A percentile compares a stretch with the other conserved stretches of the same genome.
phyloP scores from a whole-genome alignment of 1,140 invertebrate genomes.

The Leptopilina boulardi region DNA sequence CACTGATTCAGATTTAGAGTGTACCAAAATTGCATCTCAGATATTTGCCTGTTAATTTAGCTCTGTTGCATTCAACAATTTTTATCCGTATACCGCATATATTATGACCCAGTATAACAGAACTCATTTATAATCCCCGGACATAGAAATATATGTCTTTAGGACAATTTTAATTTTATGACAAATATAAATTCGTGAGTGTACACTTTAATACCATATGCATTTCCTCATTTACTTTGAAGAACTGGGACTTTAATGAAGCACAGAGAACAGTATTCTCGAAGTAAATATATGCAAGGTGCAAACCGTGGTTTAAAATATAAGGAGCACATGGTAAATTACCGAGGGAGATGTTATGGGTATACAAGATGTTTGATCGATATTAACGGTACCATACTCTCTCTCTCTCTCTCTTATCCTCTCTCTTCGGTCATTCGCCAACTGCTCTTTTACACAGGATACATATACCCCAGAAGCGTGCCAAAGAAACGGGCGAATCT shows the following conservation, averaged over 20 bases:
- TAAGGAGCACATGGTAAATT: not conserved
- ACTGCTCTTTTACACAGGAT: constrained; percentile 35
- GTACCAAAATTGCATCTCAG: too few species aligned
- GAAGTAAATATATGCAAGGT: not conserved
- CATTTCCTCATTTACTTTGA: constrained; percentile 4
- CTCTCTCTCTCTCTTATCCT: constrained; percentile 5
- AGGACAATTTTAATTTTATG: too few species aligned
- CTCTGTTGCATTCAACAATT: too few species aligned
- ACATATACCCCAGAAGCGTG: constrained; percentile 42
- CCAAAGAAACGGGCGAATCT: constrained; percentile 46
- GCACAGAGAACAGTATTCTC: not conserved
- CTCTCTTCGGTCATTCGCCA: constrained; percentile 23
- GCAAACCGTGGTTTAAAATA: not conserved
- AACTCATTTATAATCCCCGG: too few species aligned
- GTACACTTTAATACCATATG: not conserved
- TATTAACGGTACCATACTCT: constrained; percentile 44
- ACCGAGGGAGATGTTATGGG: not conserved
- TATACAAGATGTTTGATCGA: constrained; percentile 38
- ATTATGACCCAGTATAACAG: too few species aligned
- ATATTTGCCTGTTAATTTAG: too few species aligned
- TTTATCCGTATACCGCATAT: too few species aligned
- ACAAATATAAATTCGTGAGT: too few species aligned
- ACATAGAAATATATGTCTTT: too few species aligned
- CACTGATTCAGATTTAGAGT: too few species aligned
- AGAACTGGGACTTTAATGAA: not conserved